Evolutionary conservation across 2,113 vertebrate species (phyloP), one percentile per base, ranked within the genome.

Genomic region (Xyliphius kryptos): DNA sequence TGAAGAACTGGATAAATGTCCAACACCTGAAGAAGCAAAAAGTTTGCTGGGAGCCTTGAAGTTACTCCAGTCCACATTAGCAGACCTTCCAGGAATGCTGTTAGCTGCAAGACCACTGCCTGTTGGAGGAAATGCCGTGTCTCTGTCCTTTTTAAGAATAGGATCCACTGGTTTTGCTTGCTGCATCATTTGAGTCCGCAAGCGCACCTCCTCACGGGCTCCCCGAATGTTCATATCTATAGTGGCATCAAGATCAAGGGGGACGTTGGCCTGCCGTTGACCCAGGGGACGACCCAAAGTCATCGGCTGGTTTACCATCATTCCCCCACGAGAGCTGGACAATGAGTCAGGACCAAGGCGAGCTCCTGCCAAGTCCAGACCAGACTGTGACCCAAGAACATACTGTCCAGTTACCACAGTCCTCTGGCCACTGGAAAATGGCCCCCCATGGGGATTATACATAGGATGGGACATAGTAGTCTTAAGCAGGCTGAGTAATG

Each of bases 391-490:
- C 38, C 43, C 84, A 70, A 81, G 37, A 63, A 80, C 83, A 38
- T 82, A 63, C 62, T 84, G 84, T 36, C 75, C 83, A 60, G 81
- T 79, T 67, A 82, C 82, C 72, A 79, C 66, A 1, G 89, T 82
- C 74, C 84, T 86, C 72, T 80, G 91, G 17, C 56, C 68, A 13
- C 83, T 83, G 71, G 86, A 77, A 49, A 88, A 85, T 64, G 78
- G 79, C 77, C 86, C 91, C 77, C 85, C 88, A 84, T 90, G 88
- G 32, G 89, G 90, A 83, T 88, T 89, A 71, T 91, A 95, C 69
- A 68, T 75, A 14, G 84, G 85, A 79, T 83, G 82, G 52, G 90
- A 89, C 92, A 96, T 95, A 49, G 82, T 78, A 84, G 87, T 85
- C 81, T 89, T 94, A 75, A 89, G 86, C 61, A 90, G 77, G 74